phyloP scores from a whole-genome alignment of 1,140 invertebrate genomes.

The Elysia chlorotica region DNA sequence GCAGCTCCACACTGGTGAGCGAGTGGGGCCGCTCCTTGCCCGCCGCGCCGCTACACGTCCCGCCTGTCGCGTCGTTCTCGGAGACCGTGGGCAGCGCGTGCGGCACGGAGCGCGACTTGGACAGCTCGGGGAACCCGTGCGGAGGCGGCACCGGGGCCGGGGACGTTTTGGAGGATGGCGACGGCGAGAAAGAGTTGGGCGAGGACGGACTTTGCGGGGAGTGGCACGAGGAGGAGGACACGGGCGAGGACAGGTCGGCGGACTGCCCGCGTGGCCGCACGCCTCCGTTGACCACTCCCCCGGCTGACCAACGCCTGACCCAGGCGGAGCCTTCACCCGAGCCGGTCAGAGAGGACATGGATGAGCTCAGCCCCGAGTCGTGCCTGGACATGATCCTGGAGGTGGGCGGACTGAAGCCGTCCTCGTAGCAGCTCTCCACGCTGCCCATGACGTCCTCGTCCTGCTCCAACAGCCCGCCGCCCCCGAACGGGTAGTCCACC shows the following conservation, averaged over 20 bases:
- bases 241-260: too few species aligned
- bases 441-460: slow-evolving; percentile 3
- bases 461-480: slow-evolving; percentile 20
- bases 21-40: slow-evolving; percentile 37
- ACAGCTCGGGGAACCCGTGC: slow-evolving; percentile 13
- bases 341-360: background rate
- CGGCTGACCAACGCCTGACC: background rate
- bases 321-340: background rate
- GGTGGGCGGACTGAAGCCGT: background rate
- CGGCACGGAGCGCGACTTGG: slow-evolving; percentile 17
- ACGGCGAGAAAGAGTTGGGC: background rate
- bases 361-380: too few species aligned
- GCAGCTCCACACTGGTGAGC: slow-evolving; percentile 31
- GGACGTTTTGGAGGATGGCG: background rate
- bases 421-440: slow-evolving; percentile 1
- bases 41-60: background rate
- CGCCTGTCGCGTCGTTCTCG: slow-evolving; percentile 1
- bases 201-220: background rate
- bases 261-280: too few species aligned
- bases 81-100: slow-evolving; percentile 14
- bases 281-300: too few species aligned
- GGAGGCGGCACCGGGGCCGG: background rate
- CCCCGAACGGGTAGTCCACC: slow-evolving; percentile 24
- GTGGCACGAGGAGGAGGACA: background rate
- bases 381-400: background rate